These are phyloP conservation scores for Leucophenga varia DNA, from an alignment of 1,140 invertebrate species.

Conservation along the genomic window DNA sequence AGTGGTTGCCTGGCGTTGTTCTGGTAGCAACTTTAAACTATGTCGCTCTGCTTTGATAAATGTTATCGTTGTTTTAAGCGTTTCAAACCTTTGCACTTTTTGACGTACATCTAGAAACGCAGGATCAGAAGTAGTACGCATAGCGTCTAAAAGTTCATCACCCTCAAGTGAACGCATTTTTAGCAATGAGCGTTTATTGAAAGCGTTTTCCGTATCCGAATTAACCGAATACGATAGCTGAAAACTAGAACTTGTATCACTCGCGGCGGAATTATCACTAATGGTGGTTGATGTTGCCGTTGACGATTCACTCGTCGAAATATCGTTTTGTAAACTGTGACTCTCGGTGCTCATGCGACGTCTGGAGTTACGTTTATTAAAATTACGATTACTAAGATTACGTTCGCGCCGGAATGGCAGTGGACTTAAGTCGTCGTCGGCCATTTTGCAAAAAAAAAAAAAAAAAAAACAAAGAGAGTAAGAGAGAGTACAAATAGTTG, in stretches of 20 bases:
- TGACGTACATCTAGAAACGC: conserved; percentile 41
- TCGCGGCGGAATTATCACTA: conserved; percentile 10
- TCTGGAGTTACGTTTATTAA: conserved; percentile 42
- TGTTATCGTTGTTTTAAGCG: conserved; percentile 21
- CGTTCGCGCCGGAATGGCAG: conserved; percentile 47
- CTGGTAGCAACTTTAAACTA: conserved; percentile 29
- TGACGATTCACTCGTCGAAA: conserved; percentile 20
- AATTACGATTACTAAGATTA: conserved; percentile 50
- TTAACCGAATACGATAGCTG: conserved; percentile 40
- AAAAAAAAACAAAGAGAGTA: neutral
- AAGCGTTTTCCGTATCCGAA: conserved; percentile 41
- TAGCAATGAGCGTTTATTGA: conserved; percentile 30
- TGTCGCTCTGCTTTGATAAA: conserved; percentile 28
- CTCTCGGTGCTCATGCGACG: conserved; percentile 32
- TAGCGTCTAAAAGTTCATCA: neutral
- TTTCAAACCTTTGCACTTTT: conserved; percentile 46
- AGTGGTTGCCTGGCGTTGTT: conserved; percentile 30
- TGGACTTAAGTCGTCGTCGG: conserved; percentile 43
- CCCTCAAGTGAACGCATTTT: conserved; percentile 31
- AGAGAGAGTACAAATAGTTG: too few relatives aligned
- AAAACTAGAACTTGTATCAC: conserved; percentile 33
- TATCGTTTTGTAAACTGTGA: conserved; percentile 23
- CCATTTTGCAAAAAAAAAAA: conserved; percentile 21
- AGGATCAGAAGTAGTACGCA: conserved; percentile 29
- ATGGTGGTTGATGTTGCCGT: conserved; percentile 14